These are phyloP conservation scores for Drosophila antonietae DNA, from an alignment of 2,888 invertebrate species.

Conservation along the genomic window DNA sequence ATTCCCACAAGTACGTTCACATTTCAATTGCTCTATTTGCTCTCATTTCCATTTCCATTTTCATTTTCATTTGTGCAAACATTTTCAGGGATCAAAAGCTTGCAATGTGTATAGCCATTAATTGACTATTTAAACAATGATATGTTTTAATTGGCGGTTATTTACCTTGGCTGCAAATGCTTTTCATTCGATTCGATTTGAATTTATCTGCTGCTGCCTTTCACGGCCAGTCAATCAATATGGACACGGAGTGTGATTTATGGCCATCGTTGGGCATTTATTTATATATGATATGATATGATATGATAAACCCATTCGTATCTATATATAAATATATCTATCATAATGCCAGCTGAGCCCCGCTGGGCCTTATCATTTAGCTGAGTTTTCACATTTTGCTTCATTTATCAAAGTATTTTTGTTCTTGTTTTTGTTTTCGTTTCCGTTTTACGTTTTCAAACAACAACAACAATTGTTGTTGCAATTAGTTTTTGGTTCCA, in stretches of 20 bases:
- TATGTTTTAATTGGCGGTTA: constrained; percentile 21
- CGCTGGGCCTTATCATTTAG: constrained; percentile 30
- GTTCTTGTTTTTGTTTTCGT: background rate
- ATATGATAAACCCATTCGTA: constrained; percentile 29
- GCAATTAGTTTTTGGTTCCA: constrained; percentile 60
- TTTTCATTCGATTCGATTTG: constrained; percentile 3
- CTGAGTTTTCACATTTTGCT: constrained; percentile 32
- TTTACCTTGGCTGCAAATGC: constrained; percentile 4
- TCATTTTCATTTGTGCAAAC: constrained; percentile 5
- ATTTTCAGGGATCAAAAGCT: constrained; percentile 19
- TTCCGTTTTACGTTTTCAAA: background rate
- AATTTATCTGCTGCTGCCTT: background rate
- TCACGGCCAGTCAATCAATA: constrained; percentile 11
- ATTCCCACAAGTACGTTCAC: background rate
- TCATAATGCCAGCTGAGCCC: constrained; percentile 22
- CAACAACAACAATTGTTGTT: constrained; percentile 33
- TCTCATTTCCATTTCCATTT: constrained; percentile 4
- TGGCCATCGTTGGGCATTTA: constrained; percentile 13
- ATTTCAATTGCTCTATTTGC: background rate
- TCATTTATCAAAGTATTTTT: constrained; percentile 42
- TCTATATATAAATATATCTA: constrained; percentile 16
- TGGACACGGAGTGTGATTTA: constrained; percentile 8
- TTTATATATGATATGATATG: constrained; percentile 2
- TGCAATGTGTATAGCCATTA: constrained; percentile 1
- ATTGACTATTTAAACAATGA: constrained; percentile 18